Conservation (phyloP, 1,140 invertebrate genomes). For the Nilaparvata lugens region DNA sequence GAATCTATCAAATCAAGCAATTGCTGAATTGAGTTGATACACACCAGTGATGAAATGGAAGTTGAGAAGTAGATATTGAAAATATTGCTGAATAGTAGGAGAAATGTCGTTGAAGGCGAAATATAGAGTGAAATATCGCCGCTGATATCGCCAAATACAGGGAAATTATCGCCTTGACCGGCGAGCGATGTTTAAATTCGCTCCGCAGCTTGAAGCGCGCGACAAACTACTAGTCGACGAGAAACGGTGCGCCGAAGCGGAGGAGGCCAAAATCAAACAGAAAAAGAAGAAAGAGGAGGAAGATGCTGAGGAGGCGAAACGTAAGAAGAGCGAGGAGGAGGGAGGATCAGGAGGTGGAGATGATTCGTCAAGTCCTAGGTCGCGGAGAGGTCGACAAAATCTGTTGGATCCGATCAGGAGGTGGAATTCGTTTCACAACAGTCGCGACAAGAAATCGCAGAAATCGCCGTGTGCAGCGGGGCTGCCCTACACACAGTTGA, state of each 20-base stretch:
- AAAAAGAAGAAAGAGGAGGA: conserved; percentile 11
- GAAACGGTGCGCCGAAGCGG: conserved; percentile 29
- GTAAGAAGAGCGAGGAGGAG: conserved; percentile 7
- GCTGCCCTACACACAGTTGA: conserved; percentile 23
- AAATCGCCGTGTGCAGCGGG: neutral
- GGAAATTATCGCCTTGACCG: too few species aligned
- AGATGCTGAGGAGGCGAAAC: neutral
- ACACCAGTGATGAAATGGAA: too few species aligned
- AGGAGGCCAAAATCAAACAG: conserved; percentile 34
- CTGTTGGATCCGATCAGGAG: conserved; percentile 37
- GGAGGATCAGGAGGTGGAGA: neutral
- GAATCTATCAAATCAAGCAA: too few species aligned
- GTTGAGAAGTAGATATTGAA: too few species aligned
- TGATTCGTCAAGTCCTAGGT: neutral
- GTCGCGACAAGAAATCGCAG: conserved; percentile 18
- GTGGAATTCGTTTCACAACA: conserved; percentile 45
- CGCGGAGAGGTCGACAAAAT: conserved; percentile 13
- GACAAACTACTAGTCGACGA: neutral
- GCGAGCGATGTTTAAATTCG: neutral
- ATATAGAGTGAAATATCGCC: too few species aligned
- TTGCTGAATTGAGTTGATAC: too few species aligned
- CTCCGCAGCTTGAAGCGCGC: neutral
- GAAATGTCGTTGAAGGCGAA: too few species aligned
- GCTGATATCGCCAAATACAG: too few species aligned
- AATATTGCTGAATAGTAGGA: too few species aligned